Conservation (phyloP, 2,113 vertebrate species). For the Paraplagusia blochii region DNA sequence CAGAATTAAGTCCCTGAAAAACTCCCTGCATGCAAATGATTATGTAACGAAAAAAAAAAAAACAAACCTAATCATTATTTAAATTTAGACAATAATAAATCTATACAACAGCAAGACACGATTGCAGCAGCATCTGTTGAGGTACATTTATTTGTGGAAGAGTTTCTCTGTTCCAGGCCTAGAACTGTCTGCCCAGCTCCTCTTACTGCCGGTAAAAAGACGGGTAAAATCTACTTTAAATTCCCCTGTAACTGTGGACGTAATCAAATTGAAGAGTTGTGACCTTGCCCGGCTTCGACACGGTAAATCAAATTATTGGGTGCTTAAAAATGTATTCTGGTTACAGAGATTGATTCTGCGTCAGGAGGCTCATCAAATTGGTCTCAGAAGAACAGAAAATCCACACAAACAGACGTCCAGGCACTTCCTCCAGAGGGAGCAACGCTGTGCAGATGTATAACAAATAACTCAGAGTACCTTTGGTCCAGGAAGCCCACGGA, state of each 20-base stretch:
- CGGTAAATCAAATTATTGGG: constrained; percentile 3
- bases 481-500: constrained; percentile 30
- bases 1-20: too few relatives aligned
- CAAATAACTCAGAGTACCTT: constrained; percentile 44
- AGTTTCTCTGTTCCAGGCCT: too few relatives aligned
- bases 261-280: not conserved
- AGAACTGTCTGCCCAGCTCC: not conserved
- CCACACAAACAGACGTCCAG: not conserved
- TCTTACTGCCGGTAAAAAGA: not conserved
- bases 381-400: constrained; percentile 7
- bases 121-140: too few relatives aligned
- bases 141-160: too few relatives aligned
- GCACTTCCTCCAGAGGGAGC: constrained; percentile 11
- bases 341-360: constrained; percentile 2
- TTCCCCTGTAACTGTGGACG: not conserved
- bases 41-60: too few relatives aligned
- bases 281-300: not conserved
- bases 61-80: too few relatives aligned
- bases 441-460: constrained; percentile 19
- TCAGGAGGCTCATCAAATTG: constrained; percentile 33
- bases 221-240: not conserved
- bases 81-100: too few relatives aligned
- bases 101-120: too few relatives aligned
- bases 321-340: constrained; percentile 8
- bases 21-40: too few relatives aligned